Evolutionary conservation across 2,888 invertebrate genomes (phyloP).

Genomic region (Cephonodes hylas): DNA sequence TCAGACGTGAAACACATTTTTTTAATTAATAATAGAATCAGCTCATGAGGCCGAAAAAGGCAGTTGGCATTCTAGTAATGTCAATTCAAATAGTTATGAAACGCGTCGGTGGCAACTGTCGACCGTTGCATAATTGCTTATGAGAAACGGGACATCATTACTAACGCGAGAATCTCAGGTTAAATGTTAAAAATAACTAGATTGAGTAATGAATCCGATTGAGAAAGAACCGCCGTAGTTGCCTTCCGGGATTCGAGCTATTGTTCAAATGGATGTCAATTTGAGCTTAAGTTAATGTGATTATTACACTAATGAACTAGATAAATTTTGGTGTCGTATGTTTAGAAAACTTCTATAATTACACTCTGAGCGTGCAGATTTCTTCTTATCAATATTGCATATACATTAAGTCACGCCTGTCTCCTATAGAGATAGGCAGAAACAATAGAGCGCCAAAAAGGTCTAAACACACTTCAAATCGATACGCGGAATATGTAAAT

Average conservation of each 20-base stretch:
- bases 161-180: not conserved
- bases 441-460: too few species aligned
- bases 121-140: slow-evolving; percentile 3
- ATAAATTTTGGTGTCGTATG: too few species aligned
- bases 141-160: slow-evolving; percentile 15
- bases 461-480: too few species aligned
- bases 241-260: not conserved
- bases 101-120: not conserved
- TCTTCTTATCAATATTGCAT: too few species aligned
- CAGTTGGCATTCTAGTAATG: slow-evolving; percentile 10
- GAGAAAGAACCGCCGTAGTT: not conserved
- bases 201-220: not conserved
- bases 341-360: too few species aligned
- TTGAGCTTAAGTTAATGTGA: not conserved
- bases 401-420: too few species aligned
- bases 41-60: not conserved
- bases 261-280: not conserved
- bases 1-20: not conserved
- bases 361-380: too few species aligned
- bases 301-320: too few species aligned
- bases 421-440: too few species aligned
- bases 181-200: slow-evolving; percentile 1
- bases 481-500: too few species aligned
- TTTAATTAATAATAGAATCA: not conserved
- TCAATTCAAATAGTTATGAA: slow-evolving; percentile 10